Evolutionary conservation across 2,797 vertebrate species (phyloP), one percentile per base, ranked within the genome.

Genomic region (Rhabdophis nuchalis): DNA sequence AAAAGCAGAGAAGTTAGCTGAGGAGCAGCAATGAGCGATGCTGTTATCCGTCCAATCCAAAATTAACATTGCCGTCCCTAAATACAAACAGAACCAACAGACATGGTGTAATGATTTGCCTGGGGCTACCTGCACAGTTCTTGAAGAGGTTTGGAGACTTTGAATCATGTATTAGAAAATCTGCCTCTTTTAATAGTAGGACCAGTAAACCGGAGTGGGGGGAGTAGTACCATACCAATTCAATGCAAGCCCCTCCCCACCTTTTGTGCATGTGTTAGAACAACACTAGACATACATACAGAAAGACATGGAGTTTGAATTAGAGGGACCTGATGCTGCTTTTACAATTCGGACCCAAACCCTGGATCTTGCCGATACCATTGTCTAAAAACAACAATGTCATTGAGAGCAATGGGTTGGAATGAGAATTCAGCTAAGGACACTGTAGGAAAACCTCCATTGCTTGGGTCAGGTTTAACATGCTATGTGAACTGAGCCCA

Each of bases 1-100:
- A 97, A 97, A 97, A 94, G 92, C 96, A 96, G 95, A 96, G 94
- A 96, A 95, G 85, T 95, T 95, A 93, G 95, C 92, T 96, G 89
- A 68, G 89, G 95, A 96, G 91, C n/a, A 93, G 91, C 95, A 92
- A 87, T 90, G 77, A 57, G 86, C 1, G 92, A 94, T 92, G 92
- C 52, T 61, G 94, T 90, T 93, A 92, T 18, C 82, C 46, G 54
- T 32, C 1, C 2, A 4, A 82, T 90, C 94, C 72, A 54, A 54
- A 93, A 23, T 20, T 23, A 68, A 27, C 3, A 57, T 88, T 3
- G 58, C 90, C 32, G 27, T 57, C 92, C 68, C 89, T 50, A 86
- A 85, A 95, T 94, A 91, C 14, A 93, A 11, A 91, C 16, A 53
- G 91, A 95, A 52, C 0, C 3, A 1, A 11, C 16, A 32, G 61